These are phyloP conservation scores for Ceratosolen solmsi DNA, from an alignment of 1,140 invertebrate genomes.

Conservation along the genomic window DNA sequence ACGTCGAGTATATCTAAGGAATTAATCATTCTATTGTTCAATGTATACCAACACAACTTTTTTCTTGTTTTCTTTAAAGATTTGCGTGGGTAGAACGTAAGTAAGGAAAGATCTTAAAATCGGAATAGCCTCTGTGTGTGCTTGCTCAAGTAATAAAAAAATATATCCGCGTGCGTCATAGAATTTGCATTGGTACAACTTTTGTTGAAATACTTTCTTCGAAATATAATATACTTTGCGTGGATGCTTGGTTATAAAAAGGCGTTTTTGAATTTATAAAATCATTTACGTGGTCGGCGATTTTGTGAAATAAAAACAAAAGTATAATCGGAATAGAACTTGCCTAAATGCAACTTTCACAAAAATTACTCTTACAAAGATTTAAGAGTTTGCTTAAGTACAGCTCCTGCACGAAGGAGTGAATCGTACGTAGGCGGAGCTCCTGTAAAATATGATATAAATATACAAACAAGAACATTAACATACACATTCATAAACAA, in stretches of 20 bases:
- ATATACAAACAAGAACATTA: background rate
- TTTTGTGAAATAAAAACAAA: slow-evolving; percentile 2
- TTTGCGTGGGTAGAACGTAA: background rate
- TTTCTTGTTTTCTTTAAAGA: background rate
- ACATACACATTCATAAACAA: background rate
- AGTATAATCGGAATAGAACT: background rate
- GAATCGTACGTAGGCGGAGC: background rate
- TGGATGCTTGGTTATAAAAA: background rate
- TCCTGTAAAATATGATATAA: background rate
- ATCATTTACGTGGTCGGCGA: background rate
- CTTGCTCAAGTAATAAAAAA: background rate
- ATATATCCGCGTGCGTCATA: slow-evolving; percentile 2
- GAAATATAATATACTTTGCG: background rate
- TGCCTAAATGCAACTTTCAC: background rate
- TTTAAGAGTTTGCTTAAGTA: background rate
- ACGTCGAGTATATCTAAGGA: background rate
- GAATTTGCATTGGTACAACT: slow-evolving; percentile 11
- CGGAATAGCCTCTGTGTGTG: background rate
- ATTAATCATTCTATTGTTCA: slow-evolving; percentile 18
- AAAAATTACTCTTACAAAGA: slow-evolving; percentile 4
- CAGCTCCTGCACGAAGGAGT: background rate
- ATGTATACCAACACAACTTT: background rate
- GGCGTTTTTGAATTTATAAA: background rate
- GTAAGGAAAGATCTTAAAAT: slow-evolving; percentile 15
- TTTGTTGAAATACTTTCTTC: slow-evolving; percentile 5